Evolutionary conservation across 2,888 invertebrate genomes (phyloP).

Genomic region (Allolobophora icterica): DNA sequence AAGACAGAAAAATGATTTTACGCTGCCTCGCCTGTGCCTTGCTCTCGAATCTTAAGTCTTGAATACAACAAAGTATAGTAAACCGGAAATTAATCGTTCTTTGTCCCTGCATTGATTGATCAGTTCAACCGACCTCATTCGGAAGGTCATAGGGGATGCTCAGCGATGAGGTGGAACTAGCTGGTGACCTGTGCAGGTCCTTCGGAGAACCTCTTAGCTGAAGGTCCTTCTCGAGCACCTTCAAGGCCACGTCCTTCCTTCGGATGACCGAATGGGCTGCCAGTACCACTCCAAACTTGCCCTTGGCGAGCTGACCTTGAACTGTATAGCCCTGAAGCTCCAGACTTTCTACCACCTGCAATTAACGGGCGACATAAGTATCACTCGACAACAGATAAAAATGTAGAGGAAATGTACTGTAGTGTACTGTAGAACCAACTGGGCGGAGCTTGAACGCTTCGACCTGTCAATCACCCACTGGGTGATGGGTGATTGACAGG

Average conservation of each 20-base stretch:
- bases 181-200: not conserved
- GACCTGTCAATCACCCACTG: too few relatives aligned
- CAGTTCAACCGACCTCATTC: not conserved
- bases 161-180: not conserved
- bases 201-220: not conserved
- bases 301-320: conserved; percentile 55
- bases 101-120: not conserved
- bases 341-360: conserved; percentile 51
- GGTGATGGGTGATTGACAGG: too few relatives aligned
- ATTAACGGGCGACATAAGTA: not conserved
- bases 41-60: too few relatives aligned
- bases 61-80: too few relatives aligned
- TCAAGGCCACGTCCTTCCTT: conserved; percentile 54
- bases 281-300: conserved; percentile 54
- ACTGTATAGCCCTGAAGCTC: conserved; percentile 55
- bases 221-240: conserved; percentile 45
- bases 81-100: too few relatives aligned
- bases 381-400: too few relatives aligned
- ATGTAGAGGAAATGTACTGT: too few relatives aligned
- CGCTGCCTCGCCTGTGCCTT: too few relatives aligned
- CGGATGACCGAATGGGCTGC: conserved; percentile 56
- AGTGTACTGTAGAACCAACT: too few relatives aligned
- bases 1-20: too few relatives aligned
- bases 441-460: too few relatives aligned
- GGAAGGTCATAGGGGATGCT: not conserved